Evolutionary conservation across 2,888 invertebrate species (phyloP), one percentile per base, ranked within the genome.

Genomic region (Arrhopalites spinosus): DNA sequence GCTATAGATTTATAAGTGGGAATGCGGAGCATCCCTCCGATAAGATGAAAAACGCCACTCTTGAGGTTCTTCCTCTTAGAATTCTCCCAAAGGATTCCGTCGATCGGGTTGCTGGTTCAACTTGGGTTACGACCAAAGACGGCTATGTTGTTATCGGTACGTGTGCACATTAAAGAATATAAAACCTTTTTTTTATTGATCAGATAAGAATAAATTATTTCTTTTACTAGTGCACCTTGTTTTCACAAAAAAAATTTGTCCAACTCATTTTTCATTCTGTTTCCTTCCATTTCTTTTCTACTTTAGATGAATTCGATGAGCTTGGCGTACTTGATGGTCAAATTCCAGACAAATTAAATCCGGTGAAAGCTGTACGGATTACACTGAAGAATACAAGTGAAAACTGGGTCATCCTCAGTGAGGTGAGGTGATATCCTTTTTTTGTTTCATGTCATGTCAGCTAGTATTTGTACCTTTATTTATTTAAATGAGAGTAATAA

Each of bases 381-480:
- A 90, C 90, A 78, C 91, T 95, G 23, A 91, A 91, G 81, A 90
- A 89, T 77, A 91, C 93, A 83, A 94, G 93, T 85, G 91, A 91
- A 80, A 93, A 92, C 85, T 96, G 96, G 96, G 93, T 92, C 8
- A 91, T 96, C 82, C 88, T 97, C 63, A 96, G 94, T 84, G 96
- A 97, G 90, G 94, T 95, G 85, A 88, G 87, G n/a, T n/a, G n/a
- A n/a, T n/a, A n/a, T n/a, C n/a, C n/a, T n/a, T n/a, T n/a, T n/a
- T n/a, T n/a, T 7, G 11, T 29, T 50, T 47, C 17, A 8, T 7
- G 11, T 68, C 50, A 23, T 25, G 20, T 27, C 17, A 15, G 15
- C 17, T 45, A n/a, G 2, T 13, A n/a, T n/a, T 36, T 25, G 20
- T 36, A 5, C 1, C 17, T 36, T 30, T 64, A 23, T 15, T 23